phyloP scores from a whole-genome alignment of 2,888 invertebrate species.

The Chrysina gloriosa region DNA sequence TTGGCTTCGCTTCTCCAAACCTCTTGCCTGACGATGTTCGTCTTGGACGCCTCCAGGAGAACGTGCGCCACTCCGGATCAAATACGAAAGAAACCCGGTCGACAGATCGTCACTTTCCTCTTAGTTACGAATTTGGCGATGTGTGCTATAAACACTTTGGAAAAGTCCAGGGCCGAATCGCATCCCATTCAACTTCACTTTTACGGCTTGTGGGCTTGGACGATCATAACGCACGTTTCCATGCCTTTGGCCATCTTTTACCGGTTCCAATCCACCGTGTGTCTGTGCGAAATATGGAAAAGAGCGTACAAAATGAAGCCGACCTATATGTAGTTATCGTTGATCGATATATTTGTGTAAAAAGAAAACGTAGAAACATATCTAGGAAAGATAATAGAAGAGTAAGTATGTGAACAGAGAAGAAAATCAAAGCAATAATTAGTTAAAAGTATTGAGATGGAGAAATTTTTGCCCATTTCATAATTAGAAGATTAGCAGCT shows the following conservation, averaged over 20 bases:
- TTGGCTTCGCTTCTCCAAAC: constrained; percentile 89
- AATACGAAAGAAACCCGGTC: constrained; percentile 87
- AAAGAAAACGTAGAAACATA: constrained; percentile 17
- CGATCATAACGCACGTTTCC: constrained; percentile 93
- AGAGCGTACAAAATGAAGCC: constrained; percentile 93
- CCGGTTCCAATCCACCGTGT: constrained; percentile 94
- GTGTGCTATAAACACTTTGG: constrained; percentile 94
- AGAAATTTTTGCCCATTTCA: no score
- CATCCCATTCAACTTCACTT: constrained; percentile 93
- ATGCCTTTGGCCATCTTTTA: constrained; percentile 95
- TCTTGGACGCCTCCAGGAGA: constrained; percentile 89
- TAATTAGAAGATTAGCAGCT: no score
- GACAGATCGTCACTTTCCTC: constrained; percentile 93
- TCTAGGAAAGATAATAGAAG: constrained; percentile 17
- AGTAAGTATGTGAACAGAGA: constrained; percentile 4
- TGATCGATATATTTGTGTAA: constrained; percentile 7
- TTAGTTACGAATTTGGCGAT: constrained; percentile 90
- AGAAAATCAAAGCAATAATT: constrained; percentile 23
- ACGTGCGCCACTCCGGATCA: constrained; percentile 85
- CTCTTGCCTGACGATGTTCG: constrained; percentile 90
- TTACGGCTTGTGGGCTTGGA: constrained; percentile 95
- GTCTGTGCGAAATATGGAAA: constrained; percentile 97
- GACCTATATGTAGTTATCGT: constrained; percentile 79
- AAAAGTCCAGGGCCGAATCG: constrained; percentile 90
- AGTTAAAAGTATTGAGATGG: neutral